Evolutionary conservation across 2,888 invertebrate genomes (phyloP).

Genomic region (Opisthograptis luteolata): DNA sequence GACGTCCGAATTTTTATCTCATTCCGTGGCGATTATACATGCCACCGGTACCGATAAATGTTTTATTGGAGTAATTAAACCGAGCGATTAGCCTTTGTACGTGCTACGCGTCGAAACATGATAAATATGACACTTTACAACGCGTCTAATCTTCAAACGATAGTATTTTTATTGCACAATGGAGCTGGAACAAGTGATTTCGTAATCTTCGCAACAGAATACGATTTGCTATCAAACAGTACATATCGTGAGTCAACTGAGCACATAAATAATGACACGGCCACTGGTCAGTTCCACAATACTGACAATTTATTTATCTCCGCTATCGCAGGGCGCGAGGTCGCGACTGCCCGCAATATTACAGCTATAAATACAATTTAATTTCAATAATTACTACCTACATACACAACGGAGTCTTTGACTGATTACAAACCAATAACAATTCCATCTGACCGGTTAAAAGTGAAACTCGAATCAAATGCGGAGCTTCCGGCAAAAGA

Average conservation of each 20-base stretch:
- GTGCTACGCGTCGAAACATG: conserved; percentile 69
- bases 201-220: conserved; percentile 40
- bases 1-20: conserved; percentile 68
- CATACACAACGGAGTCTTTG: conserved; percentile 74
- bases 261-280: conserved; percentile 63
- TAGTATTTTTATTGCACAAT: conserved; percentile 60
- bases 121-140: conserved; percentile 71
- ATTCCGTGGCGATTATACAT: conserved; percentile 73
- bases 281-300: conserved; percentile 80
- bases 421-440: conserved; percentile 72
- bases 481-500: conserved; percentile 66
- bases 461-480: conserved; percentile 55
- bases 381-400: conserved; percentile 74
- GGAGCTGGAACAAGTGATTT: conserved; percentile 57
- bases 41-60: conserved; percentile 75
- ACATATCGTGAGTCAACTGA: conserved; percentile 52
- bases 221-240: conserved; percentile 22
- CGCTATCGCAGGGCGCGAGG: conserved; percentile 67
- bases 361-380: conserved; percentile 78
- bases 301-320: conserved; percentile 58
- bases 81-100: conserved; percentile 69
- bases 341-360: conserved; percentile 62
- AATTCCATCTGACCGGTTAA: conserved; percentile 57
- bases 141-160: conserved; percentile 56
- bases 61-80: conserved; percentile 82